Base-by-base conservation (phyloP, 2,113 vertebrate genomes). In the Echinops telfairi region DNA sequence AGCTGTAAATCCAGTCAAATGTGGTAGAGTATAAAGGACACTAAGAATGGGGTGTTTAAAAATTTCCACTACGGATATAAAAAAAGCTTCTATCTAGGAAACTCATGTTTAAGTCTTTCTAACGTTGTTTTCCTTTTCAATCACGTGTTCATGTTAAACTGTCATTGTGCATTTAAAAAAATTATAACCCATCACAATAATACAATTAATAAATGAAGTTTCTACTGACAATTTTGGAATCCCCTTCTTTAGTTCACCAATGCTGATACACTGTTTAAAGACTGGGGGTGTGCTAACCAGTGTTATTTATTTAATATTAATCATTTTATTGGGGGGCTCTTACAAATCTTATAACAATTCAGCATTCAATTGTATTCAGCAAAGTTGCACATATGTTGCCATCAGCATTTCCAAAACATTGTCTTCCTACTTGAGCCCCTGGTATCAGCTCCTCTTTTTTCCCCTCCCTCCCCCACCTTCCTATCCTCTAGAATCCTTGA, bases 121-220 rank as follows among this genome's bases (percentile, higher is more conserved):
- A 93, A 73, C 33, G 76, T 53, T 82, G 12, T 57, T 77, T 90
- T 94, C 38, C 17, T 87, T 80, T 38, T 66, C 73, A 91, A 47
- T 68, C 31, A 83, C 77, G 4, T 79, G 6, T 84, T 91, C 17
- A 38, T 57, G 70, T 89, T 92, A 89, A 91, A 87, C 0, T 82
- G 7, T 79, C 82, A 88, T 20, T 86, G 70, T 76, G 78, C 10
- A 88, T 40, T 86, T 62, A 88, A 83, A 88, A 82, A 81, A 93
- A 92, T 83, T 92, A 70, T 7, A 92, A 88, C 31, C 33, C 31
- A 82, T 23, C 15, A 91, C 19, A 33, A 77, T 40, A 95, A 73
- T 57, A 71, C n/a, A 93, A 88, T 57, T 83, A 77, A 66, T 80
- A 88, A 88, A 76, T 2, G 20, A 47, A 5, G 23, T 29, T 90